These are phyloP conservation scores for Timandra comae DNA, from an alignment of 2,888 invertebrate genomes.

Conservation along the genomic window DNA sequence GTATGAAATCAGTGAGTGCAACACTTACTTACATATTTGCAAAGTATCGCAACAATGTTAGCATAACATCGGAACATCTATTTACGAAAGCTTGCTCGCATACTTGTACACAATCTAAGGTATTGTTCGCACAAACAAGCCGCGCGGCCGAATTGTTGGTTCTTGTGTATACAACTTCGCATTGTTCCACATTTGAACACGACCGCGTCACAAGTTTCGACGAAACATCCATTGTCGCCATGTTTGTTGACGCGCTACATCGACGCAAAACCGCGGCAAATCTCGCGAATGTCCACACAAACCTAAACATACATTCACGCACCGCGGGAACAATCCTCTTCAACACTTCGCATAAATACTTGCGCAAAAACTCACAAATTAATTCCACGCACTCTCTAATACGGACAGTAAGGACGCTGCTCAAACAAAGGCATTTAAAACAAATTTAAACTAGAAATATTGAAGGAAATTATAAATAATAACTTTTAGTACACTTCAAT, in stretches of 20 bases:
- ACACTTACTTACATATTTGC: not conserved
- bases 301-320: constrained; percentile 56
- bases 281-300: constrained; percentile 52
- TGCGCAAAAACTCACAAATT: too few relatives aligned
- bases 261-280: constrained; percentile 45
- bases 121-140: constrained; percentile 63
- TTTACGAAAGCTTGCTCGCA: constrained; percentile 46
- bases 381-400: too few relatives aligned
- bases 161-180: constrained; percentile 60
- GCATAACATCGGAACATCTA: constrained; percentile 34
- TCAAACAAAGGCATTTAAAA: too few relatives aligned
- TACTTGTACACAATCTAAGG: constrained; percentile 50
- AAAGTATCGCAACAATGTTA: constrained; percentile 23
- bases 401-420: too few relatives aligned
- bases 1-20: too few relatives aligned
- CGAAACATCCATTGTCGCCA: constrained; percentile 67
- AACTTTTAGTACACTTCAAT: too few relatives aligned
- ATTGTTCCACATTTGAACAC: constrained; percentile 70
- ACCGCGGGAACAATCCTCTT: constrained; percentile 32
- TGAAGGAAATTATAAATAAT: too few relatives aligned
- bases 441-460: too few relatives aligned
- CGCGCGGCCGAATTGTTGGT: constrained; percentile 51
- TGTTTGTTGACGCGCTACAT: constrained; percentile 54
- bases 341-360: constrained; percentile 12
- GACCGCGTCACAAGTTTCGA: constrained; percentile 60